Evolutionary conservation across 2,888 invertebrate species (phyloP), one percentile per base, ranked within the genome.

Genomic region (Drosophila sordidula): DNA sequence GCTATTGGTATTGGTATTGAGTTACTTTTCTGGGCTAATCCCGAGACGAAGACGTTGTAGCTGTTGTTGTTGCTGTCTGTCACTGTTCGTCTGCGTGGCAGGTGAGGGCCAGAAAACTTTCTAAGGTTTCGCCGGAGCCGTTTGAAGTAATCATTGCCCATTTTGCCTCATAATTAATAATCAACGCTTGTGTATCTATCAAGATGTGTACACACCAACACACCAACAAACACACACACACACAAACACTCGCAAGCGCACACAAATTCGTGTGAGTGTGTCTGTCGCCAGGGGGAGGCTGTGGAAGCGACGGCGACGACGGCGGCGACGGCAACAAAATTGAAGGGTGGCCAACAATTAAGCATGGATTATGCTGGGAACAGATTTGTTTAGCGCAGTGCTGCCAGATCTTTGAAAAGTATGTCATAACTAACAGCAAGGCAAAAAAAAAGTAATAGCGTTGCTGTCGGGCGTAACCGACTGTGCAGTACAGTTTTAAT

Each of bases 141-240:
- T 71, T 75, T 78, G 69, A 75, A 78, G 80, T 67, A 78, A 84
- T 87, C 78, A 67, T 71, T 75, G 72, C 50, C 58, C 74, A 73
- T 83, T 80, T 79, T 65, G 78, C 64, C 73, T 78, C 68, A 87
- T 82, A 82, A 82, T 82, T 87, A 80, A 80, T 82, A 82, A 82
- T 74, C 80, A 83, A 77, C 77, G 82, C 61, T 73, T 85, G 72
- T 75, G 83, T 85, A 82, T 84, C 70, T 68, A 67, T 58, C 16
- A 25, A 49, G 38, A 59, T 38, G 32, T 42, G 34, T 26, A 16
- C 44, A 39, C 36, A 52, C 39, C 56, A 18, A 54, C 14, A 62
- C 16, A 42, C 55, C 34, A 36, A 41, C 25, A 47, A 32, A 65
- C 59, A 47, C 14, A 18, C n/a, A 29, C 3, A 42, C 2, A 4